A percentile compares a stretch with the other conserved stretches of the same genome.
These are phyloP conservation scores for Xiphophorus couchianus DNA, from an alignment of 2,113 vertebrate species.

Conservation along the genomic window DNA sequence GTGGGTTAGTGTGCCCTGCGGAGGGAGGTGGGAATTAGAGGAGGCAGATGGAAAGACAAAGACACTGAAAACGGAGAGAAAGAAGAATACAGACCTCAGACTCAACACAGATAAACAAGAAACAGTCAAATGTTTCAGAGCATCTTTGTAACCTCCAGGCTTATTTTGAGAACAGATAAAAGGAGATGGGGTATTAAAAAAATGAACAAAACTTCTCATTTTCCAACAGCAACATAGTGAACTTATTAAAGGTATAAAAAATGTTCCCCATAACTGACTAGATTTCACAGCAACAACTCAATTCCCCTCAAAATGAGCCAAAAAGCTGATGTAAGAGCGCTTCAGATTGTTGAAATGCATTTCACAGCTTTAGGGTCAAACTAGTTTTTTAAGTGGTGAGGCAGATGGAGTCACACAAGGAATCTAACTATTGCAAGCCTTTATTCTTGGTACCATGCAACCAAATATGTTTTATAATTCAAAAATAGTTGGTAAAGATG, in stretches of 20 bases:
- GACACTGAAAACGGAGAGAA: conserved; percentile 51
- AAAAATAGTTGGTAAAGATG: neutral
- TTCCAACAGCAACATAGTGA: neutral
- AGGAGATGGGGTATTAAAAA: conserved; percentile 14
- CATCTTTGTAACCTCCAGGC: conserved; percentile 50
- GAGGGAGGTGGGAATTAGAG: conserved; percentile 38
- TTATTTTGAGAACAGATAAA: conserved; percentile 25
- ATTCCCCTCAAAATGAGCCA: neutral
- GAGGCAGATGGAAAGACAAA: conserved; percentile 65
- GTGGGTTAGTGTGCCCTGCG: conserved; percentile 21
- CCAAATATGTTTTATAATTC: neutral
- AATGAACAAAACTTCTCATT: conserved; percentile 3
- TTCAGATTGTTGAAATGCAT: neutral
- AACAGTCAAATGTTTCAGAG: conserved; percentile 66
- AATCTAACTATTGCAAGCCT: neutral
- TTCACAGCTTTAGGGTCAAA: neutral
- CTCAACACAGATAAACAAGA: conserved; percentile 39
- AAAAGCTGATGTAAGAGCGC: neutral
- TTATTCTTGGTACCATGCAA: too few relatives aligned
- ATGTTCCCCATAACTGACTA: neutral
- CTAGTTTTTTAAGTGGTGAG: neutral
- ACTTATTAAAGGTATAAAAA: neutral
- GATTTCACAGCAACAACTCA: neutral
- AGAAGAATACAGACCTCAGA: conserved; percentile 27
- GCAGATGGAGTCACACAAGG: neutral